These are phyloP conservation scores for Drosophila eohydei DNA, from an alignment of 2,888 invertebrate species.

Conservation along the genomic window DNA sequence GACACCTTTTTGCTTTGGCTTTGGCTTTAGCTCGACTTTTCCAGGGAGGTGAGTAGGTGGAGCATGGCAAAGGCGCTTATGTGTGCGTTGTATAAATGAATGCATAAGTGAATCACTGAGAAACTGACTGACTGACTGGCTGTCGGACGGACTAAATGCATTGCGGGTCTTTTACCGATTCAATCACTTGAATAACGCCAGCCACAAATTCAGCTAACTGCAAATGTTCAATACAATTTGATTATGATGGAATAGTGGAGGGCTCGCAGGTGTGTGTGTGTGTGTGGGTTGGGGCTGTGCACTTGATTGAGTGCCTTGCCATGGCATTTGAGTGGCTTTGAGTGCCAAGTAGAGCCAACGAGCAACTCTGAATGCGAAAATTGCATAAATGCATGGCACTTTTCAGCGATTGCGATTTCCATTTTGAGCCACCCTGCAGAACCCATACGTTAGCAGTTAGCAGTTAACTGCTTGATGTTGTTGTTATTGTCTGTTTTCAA, in stretches of 20 bases:
- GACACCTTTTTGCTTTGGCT: slow-evolving; percentile 55
- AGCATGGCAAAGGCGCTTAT: slow-evolving; percentile 24
- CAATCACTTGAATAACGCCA: slow-evolving; percentile 77
- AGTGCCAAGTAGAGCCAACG: slow-evolving; percentile 67
- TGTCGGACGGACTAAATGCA: slow-evolving; percentile 55
- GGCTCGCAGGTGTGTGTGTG: slow-evolving; percentile 8
- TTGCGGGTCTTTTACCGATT: slow-evolving; percentile 61
- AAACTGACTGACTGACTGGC: slow-evolving; percentile 33
- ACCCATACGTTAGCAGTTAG: slow-evolving; percentile 18
- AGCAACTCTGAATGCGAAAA: slow-evolving; percentile 64
- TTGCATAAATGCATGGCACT: slow-evolving; percentile 78
- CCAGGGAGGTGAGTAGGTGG: slow-evolving; percentile 8
- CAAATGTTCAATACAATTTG: slow-evolving; percentile 81
- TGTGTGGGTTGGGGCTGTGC: slow-evolving; percentile 43
- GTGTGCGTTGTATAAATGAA: slow-evolving; percentile 54
- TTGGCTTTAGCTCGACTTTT: slow-evolving; percentile 54
- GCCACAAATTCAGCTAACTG: slow-evolving; percentile 76
- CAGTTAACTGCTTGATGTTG: slow-evolving; percentile 25
- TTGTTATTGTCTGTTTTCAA: slow-evolving; percentile 66
- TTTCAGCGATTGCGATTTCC: slow-evolving; percentile 68
- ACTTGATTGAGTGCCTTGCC: slow-evolving; percentile 79
- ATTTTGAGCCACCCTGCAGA: slow-evolving; percentile 36
- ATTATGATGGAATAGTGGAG: slow-evolving; percentile 63
- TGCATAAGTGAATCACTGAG: slow-evolving; percentile 59
- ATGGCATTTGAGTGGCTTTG: slow-evolving; percentile 78